Evolutionary conservation across 2,797 vertebrate genomes (phyloP).

Genomic region (Peromyscus attwateri): DNA sequence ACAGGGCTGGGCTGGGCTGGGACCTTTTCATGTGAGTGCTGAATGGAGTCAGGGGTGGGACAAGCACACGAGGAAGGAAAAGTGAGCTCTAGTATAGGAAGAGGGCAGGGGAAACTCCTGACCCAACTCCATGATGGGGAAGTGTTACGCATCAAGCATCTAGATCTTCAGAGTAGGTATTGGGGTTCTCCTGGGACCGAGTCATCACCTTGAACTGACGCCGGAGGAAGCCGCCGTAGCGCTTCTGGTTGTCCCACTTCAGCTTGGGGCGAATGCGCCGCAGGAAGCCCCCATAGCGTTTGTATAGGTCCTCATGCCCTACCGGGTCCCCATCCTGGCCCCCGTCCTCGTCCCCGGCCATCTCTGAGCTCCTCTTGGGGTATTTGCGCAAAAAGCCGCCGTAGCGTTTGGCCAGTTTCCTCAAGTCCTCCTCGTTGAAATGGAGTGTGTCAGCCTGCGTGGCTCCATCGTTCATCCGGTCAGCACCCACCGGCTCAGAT

Average conservation of each 20-base stretch:
- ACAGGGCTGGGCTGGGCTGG: not conserved
- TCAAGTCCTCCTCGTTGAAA: constrained; percentile 76
- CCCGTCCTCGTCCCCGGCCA: constrained; percentile 67
- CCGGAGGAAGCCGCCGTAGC: constrained; percentile 96
- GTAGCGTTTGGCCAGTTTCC: constrained; percentile 91
- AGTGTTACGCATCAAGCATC: constrained; percentile 87
- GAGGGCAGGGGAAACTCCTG: not conserved
- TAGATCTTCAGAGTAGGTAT: constrained; percentile 88
- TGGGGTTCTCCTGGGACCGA: constrained; percentile 93
- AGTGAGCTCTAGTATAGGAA: not conserved
- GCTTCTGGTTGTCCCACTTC: constrained; percentile 97
- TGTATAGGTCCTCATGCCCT: constrained; percentile 92
- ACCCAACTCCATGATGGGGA: not conserved
- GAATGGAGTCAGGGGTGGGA: not conserved
- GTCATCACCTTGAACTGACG: constrained; percentile 96
- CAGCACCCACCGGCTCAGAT: constrained; percentile 48
- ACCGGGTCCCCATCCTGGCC: not conserved
- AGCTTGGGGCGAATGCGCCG: constrained; percentile 96
- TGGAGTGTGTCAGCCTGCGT: constrained; percentile 59
- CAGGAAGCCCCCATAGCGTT: constrained; percentile 98
- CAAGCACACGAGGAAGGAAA: not conserved
- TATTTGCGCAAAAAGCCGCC: constrained; percentile 96
- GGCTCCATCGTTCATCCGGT: not conserved
- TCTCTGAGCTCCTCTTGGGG: constrained; percentile 91
- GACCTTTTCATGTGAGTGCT: not conserved